phyloP scores from a whole-genome alignment of 1,140 invertebrate genomes.

The Adelges cooleyi region DNA sequence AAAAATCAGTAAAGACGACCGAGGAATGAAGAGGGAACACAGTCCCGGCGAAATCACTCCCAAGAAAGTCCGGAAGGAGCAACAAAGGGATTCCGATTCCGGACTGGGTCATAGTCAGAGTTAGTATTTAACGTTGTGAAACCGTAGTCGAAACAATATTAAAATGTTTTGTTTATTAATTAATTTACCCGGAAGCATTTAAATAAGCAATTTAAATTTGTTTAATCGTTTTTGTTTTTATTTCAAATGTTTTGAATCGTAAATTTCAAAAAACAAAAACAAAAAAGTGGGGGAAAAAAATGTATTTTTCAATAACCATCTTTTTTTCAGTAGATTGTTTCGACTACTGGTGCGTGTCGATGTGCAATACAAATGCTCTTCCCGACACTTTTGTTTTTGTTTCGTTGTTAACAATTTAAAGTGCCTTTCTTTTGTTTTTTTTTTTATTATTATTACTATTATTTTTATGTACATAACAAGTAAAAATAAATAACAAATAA shows the following conservation, averaged over 20 bases:
- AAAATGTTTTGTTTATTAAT: not conserved
- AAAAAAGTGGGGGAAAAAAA: constrained; percentile 3
- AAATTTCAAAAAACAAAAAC: not conserved
- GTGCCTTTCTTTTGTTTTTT: constrained; percentile 27
- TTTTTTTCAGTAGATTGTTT: constrained; percentile 12
- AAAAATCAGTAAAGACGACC: constrained; percentile 23
- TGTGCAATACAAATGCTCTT: constrained; percentile 28
- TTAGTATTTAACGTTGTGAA: constrained; percentile 23
- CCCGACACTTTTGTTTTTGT: constrained; percentile 26
- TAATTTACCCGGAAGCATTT: not conserved
- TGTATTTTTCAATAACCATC: constrained; percentile 1
- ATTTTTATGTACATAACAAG: constrained; percentile 26
- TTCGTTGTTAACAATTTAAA: constrained; percentile 28
- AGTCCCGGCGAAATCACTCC: constrained; percentile 13
- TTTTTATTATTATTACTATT: constrained; percentile 3
- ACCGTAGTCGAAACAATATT: constrained; percentile 20
- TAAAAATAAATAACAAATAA: too few relatives aligned
- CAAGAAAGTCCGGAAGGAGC: constrained; percentile 13
- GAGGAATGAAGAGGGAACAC: constrained; percentile 24
- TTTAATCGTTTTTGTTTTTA: constrained; percentile 11
- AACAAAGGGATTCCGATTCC: constrained; percentile 15
- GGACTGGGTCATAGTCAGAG: constrained; percentile 13
- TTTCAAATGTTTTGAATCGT: not conserved
- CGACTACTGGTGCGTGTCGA: constrained; percentile 15
- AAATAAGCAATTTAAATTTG: constrained; percentile 10